phyloP scores from a whole-genome alignment of 1,140 invertebrate genomes.

The Drosophila triauraria region DNA sequence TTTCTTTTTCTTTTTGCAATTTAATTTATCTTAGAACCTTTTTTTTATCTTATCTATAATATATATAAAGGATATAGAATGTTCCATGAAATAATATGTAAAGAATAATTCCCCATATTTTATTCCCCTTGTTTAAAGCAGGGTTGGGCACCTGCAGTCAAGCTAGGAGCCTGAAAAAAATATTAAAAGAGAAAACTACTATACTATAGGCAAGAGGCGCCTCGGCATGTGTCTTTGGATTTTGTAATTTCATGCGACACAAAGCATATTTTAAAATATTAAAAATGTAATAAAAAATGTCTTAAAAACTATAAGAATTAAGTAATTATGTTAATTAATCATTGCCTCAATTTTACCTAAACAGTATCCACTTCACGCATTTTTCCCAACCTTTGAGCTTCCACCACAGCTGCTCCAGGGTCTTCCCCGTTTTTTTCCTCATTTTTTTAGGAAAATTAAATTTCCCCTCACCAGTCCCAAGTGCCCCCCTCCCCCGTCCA shows the following conservation, averaged over 20 bases:
- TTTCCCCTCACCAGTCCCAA: constrained; percentile 10
- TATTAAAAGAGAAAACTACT: too few relatives aligned
- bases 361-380: background rate
- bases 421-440: background rate
- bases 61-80: too few relatives aligned
- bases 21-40: too few relatives aligned
- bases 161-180: too few relatives aligned
- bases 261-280: background rate
- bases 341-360: background rate
- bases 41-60: too few relatives aligned
- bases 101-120: too few relatives aligned
- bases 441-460: constrained; percentile 18
- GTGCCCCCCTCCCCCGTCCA: background rate
- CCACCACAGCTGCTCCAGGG: background rate
- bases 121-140: too few relatives aligned
- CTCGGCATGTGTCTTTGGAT: too few relatives aligned
- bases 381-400: background rate
- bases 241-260: too few relatives aligned
- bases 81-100: too few relatives aligned
- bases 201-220: too few relatives aligned
- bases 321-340: background rate
- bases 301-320: background rate
- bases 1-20: too few relatives aligned
- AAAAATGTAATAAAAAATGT: background rate
- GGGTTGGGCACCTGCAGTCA: background rate